These are phyloP conservation scores for Pteruthius melanotis DNA, from an alignment of 2,113 vertebrate species.

Conservation along the genomic window DNA sequence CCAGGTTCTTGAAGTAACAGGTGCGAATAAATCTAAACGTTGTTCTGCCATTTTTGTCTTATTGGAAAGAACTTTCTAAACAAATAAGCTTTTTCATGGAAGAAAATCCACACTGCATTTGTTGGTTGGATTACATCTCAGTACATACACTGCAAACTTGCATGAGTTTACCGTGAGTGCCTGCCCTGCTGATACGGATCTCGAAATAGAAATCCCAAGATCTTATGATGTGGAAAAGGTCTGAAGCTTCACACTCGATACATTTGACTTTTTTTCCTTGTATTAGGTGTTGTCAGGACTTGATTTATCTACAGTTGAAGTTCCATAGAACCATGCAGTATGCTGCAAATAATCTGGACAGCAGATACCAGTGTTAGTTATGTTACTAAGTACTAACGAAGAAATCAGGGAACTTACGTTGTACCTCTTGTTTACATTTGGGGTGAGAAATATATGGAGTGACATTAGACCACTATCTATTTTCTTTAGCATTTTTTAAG, in stretches of 20 bases:
- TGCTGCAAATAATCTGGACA: slow-evolving; percentile 26
- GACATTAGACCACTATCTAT: slow-evolving; percentile 57
- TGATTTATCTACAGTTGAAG: slow-evolving; percentile 6
- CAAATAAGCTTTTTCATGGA: slow-evolving; percentile 64
- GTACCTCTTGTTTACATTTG: slow-evolving; percentile 74
- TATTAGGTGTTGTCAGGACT: slow-evolving; percentile 24
- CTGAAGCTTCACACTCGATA: slow-evolving; percentile 42
- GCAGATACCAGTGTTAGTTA: slow-evolving; percentile 37
- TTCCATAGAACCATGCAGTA: slow-evolving; percentile 15
- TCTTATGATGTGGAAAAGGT: neutral
- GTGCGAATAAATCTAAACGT: slow-evolving; percentile 38
- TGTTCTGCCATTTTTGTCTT: slow-evolving; percentile 44
- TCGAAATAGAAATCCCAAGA: slow-evolving; percentile 29
- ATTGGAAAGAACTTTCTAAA: slow-evolving; percentile 54
- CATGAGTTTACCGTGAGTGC: slow-evolving; percentile 64
- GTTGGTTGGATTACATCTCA: slow-evolving; percentile 33
- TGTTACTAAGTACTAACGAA: slow-evolving; percentile 38
- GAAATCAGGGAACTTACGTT: slow-evolving; percentile 62
- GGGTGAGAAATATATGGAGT: slow-evolving; percentile 40
- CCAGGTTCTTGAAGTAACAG: slow-evolving; percentile 48
- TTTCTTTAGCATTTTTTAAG: slow-evolving; percentile 34
- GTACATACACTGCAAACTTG: slow-evolving; percentile 56
- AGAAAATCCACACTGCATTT: slow-evolving; percentile 37
- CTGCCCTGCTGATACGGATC: slow-evolving; percentile 60
- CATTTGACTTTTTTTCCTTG: neutral